A percentile compares a stretch with the other conserved stretches of the same genome.
Conservation (phyloP, 2,113 vertebrate genomes). For the Chionodraco myersi region DNA sequence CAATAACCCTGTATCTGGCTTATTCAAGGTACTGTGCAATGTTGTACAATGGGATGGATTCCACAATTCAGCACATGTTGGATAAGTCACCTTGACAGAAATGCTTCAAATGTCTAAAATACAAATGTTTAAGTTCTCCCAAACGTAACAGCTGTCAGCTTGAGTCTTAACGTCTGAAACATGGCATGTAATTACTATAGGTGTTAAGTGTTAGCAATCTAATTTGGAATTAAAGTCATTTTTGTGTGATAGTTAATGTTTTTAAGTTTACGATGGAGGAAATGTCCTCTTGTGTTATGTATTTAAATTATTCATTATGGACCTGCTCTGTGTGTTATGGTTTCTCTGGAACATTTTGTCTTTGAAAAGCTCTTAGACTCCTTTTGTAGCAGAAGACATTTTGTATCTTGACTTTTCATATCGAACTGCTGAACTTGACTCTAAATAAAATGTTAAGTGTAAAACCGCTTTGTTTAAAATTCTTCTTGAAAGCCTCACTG, state of each 20-base stretch:
- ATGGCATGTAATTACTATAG: neutral
- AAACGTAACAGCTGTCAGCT: neutral
- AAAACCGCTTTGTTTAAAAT: neutral
- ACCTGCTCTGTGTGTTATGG: neutral
- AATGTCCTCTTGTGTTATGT: constrained; percentile 1
- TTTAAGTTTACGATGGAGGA: neutral
- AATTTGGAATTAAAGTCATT: neutral
- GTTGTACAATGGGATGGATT: constrained; percentile 17
- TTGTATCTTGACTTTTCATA: constrained; percentile 55
- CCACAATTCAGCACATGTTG: neutral
- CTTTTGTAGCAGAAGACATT: constrained; percentile 30
- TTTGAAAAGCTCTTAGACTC: neutral
- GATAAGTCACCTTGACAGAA: neutral
- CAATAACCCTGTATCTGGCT: neutral
- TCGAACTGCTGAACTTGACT: constrained; percentile 28
- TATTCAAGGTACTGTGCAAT: constrained; percentile 64
- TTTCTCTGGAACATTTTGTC: too few relatives aligned
- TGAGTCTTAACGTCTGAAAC: neutral
- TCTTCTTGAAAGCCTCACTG: constrained; percentile 1
- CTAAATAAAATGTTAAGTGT: constrained; percentile 43
- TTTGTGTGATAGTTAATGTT: constrained; percentile 25
- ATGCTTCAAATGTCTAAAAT: neutral
- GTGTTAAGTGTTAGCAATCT: neutral
- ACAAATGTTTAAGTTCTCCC: neutral
- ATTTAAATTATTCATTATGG: constrained; percentile 49